Evolutionary conservation across 2,113 vertebrate genomes (phyloP), one percentile per base, ranked within the genome.

Genomic region (Anser brachyrhynchus): DNA sequence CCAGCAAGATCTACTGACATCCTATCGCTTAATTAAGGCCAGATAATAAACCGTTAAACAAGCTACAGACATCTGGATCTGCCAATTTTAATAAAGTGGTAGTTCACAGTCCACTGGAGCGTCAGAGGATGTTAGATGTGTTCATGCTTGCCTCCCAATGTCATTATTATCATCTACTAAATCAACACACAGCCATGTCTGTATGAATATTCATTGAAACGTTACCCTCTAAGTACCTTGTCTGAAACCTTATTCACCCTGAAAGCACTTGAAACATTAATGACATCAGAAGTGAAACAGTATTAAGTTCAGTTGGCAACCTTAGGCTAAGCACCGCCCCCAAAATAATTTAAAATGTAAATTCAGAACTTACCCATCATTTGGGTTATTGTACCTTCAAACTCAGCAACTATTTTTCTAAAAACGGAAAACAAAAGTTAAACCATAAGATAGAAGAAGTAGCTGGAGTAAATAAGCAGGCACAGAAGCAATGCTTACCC

Each of bases 391-490:
- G 98, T 94, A 7, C 93, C 95, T 95, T 99, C 99, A 96, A 98
- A 99, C 51, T 98, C 98, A 1, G 98, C 98, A 95, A 99, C 96
- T 87, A 99, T 98, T 98, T 98, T 98, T 88, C 99, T 99, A 92
- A 88, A 89, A 65, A 17, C 90, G 70, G 31, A 81, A 4, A 3
- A 37, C 10, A 5, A 3, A 44, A 69, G 7, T 90, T 64, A 72
- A 87, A 72, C 1, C 2, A 3, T 31, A 41, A 18, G 10, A 74
- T 83, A 89, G 35, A 82, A 70, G 65, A 73, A 65, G 5, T 14
- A 78, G 55, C 23, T 73, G 12, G 23, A 89, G 4, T 73, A 73
- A 81, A 29, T 7, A 61, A 57, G 5, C 3, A 77, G 10, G 46
- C 37, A 33, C 1, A 46, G 16, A 10, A 10, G 35, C 54, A 1